Conservation (phyloP, 2,797 vertebrate genomes). For the Onychomys torridus region DNA sequence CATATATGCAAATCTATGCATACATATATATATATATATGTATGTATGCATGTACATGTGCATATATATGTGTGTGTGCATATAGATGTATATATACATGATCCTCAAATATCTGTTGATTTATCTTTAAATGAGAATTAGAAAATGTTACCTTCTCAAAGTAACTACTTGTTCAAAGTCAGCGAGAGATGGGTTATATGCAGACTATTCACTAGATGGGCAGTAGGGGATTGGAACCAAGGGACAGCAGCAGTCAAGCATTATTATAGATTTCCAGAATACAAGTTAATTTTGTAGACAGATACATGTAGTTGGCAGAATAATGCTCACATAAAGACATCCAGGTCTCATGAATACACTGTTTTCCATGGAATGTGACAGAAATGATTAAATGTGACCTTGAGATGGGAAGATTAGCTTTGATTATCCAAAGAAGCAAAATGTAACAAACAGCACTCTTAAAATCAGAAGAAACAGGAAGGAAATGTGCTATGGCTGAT, state of each 20-base stretch:
- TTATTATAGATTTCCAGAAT: neutral
- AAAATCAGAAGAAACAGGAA: neutral
- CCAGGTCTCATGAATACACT: neutral
- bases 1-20: neutral
- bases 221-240: neutral
- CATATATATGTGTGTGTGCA: neutral
- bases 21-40: neutral
- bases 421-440: neutral
- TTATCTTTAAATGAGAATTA: constrained; percentile 48
- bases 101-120: neutral
- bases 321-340: neutral
- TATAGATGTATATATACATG: no score
- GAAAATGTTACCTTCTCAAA: constrained; percentile 43
- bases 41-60: neutral
- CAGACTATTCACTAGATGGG: neutral
- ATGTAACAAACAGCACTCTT: neutral
- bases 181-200: neutral
- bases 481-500: neutral
- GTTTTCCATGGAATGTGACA: neutral
- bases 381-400: neutral
- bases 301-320: neutral
- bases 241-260: neutral
- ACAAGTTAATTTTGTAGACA: neutral
- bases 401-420: neutral
- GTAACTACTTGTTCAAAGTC: neutral